Evolutionary conservation across 2,797 vertebrate species (phyloP), one percentile per base, ranked within the genome.

Genomic region (Hyperoplus lanceolatus): DNA sequence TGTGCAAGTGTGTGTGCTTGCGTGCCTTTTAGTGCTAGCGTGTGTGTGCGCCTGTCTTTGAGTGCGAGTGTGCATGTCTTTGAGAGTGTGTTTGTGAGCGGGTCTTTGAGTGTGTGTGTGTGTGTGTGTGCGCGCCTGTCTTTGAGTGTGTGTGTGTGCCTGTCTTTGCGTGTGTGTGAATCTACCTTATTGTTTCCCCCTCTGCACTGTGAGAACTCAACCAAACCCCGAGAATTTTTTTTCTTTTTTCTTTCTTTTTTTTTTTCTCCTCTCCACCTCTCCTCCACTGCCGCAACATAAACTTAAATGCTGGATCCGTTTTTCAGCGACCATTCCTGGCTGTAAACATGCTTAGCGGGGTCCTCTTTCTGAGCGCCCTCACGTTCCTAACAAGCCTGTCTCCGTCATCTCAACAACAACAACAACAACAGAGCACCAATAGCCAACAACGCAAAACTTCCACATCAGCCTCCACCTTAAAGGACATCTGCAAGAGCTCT

Each of bases 291-390:
- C 29, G 29, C 29, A 29, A 29, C 29, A 29, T 29, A 75, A 73
- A 91, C 29, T 87, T 93, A 90, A 89, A 94, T 93, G 94, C 90
- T 87, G 92, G 91, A 89, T 92, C 82, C 81, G 62, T 72, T 84
- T 88, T 83, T 89, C 78, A 89, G 89, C 83, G 71, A 86, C 86
- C 88, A 64, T 86, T 87, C 77, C 9, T 77, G 88, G 87, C 86
- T 90, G 93, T 96, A 97, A 99, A 98, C 92, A 99, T 99, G 98
- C 97, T 99, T 97, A 98, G 96, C 95, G 91, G 97, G 92, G 92
- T 97, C 92, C 95, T 98, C 94, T 93, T 99, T 89, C 95, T 99
- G 94, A 97, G 97, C 94, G 94, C 98, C 92, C 96, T 99, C 92
- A 96, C 96, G 88, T 96, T 96, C 95, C 29, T 29, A 29, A 96